Conservation (phyloP, 1,140 invertebrate species). For the Limonius californicus region DNA sequence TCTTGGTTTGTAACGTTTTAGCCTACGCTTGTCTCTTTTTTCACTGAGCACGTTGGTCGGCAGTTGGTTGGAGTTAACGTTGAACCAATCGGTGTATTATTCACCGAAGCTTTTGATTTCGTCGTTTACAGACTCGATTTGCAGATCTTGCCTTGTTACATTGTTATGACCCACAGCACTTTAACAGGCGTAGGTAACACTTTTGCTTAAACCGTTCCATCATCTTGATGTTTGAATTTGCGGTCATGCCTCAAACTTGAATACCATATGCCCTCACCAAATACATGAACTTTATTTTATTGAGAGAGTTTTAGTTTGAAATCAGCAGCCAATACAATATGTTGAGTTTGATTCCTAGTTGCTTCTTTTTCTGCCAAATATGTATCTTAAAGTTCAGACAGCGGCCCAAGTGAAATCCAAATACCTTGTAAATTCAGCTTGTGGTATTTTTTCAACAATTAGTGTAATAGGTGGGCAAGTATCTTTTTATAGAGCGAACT, state of each 20-base stretch:
- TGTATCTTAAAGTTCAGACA: slow-evolving; percentile 33
- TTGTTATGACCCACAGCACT: too few species aligned
- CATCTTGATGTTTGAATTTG: slow-evolving; percentile 1
- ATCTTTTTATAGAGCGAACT: background rate
- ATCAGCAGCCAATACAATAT: slow-evolving; percentile 12
- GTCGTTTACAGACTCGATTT: too few species aligned
- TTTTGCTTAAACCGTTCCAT: background rate
- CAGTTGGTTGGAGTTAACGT: too few species aligned
- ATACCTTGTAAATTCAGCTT: slow-evolving; percentile 21
- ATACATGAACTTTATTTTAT: slow-evolving; percentile 13
- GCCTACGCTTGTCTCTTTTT: too few species aligned
- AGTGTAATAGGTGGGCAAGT: background rate
- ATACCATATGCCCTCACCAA: slow-evolving; percentile 2
- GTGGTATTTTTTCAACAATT: background rate
- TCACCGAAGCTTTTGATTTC: too few species aligned
- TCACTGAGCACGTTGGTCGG: too few species aligned
- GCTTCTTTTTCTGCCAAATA: slow-evolving; percentile 27
- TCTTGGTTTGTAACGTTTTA: too few species aligned
- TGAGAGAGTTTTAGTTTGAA: background rate
- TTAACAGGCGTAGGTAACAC: background rate
- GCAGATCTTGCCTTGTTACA: too few species aligned
- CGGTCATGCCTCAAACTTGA: background rate
- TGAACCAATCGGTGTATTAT: too few species aligned
- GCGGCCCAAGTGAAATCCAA: slow-evolving; percentile 33
- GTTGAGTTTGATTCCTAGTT: background rate